These are phyloP conservation scores for Diploscapter pachys DNA, from an alignment of 1,140 invertebrate genomes.

Conservation along the genomic window DNA sequence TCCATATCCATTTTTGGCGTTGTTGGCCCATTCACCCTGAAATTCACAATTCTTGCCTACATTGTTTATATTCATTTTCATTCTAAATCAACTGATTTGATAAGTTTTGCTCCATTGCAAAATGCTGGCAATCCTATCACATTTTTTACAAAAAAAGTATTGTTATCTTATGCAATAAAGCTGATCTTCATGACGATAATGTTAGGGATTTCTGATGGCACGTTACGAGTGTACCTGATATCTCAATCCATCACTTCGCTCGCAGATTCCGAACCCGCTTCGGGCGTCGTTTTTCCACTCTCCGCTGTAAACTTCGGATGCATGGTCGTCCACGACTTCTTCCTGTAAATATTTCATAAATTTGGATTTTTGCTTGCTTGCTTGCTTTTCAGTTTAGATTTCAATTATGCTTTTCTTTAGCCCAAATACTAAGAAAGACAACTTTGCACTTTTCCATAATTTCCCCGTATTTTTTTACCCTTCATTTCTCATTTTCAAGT, in stretches of 20 bases:
- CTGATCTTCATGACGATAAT: no score
- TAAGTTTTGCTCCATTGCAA: background rate
- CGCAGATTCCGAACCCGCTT: conserved; percentile 89
- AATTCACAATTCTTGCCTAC: conserved; percentile 16
- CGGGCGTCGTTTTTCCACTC: conserved; percentile 99
- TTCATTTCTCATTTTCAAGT: no score
- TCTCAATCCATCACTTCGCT: conserved; percentile 88
- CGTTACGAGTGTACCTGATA: conserved; percentile 62
- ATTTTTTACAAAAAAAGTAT: no score
- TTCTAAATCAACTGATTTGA: background rate
- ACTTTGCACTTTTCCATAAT: no score
- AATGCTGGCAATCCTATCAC: no score
- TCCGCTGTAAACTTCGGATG: conserved; percentile 96
- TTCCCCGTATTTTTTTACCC: no score
- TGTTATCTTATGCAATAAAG: no score
- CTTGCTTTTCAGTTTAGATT: no score
- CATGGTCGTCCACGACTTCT: conserved; percentile 83
- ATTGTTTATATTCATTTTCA: background rate
- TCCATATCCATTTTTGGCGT: conserved; percentile 98
- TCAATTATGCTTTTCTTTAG: no score
- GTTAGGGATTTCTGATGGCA: no score
- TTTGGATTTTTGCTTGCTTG: no score
- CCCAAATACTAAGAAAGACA: no score
- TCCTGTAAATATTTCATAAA: conserved; percentile 27
- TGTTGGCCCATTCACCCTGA: conserved; percentile 99